These are phyloP conservation scores for Oryctolagus cuniculus DNA, from an alignment of 2,113 vertebrate genomes.

Conservation along the genomic window mOryCun1.1 NC_091438.1:160884501-160885000, in stretches of 20 bases:
- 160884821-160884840: neutral
- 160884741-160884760: neutral
- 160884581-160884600: neutral
- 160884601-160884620: neutral
- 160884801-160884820: neutral
- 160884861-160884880: neutral
- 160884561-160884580: neutral
- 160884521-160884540: neutral
- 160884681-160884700: neutral
- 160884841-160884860: neutral
- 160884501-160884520: neutral
- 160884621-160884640: neutral
- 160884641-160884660: neutral
- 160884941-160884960: neutral
- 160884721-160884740: accelerated
- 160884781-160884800: neutral
- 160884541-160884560: neutral
- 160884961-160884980: neutral
- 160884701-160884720: accelerated
- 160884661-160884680: neutral
- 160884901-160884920: neutral
- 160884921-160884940: neutral
- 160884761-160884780: accelerated
- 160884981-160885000: neutral
- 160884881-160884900: neutral